Conservation (phyloP, 1,140 invertebrate species). For the Drosophila kurseongensis region DNA sequence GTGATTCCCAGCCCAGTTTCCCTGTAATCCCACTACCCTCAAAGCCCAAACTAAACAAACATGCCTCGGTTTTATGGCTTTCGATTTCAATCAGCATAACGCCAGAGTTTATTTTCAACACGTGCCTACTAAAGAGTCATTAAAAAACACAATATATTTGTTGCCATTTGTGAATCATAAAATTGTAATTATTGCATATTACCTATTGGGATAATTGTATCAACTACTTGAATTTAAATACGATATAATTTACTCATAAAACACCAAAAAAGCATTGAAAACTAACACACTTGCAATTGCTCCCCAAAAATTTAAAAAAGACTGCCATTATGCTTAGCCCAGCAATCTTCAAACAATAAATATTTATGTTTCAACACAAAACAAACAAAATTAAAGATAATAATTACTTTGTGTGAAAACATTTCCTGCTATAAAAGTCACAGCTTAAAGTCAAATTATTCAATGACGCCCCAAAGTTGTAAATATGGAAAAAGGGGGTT, state of each 20-base stretch:
- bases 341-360: not conserved
- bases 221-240: not conserved
- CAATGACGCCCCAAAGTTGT: conserved; percentile 2
- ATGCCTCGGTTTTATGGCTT: conserved; percentile 30
- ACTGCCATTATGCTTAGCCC: not conserved
- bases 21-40: conserved; percentile 5
- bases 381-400: conserved; percentile 1
- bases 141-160: conserved; percentile 7
- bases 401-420: conserved; percentile 12
- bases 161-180: conserved; percentile 9
- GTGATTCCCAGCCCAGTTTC: conserved; percentile 16
- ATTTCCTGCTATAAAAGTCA: conserved; percentile 11
- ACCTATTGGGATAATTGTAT: not conserved
- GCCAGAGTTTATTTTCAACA: conserved; percentile 42
- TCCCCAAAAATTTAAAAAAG: no score
- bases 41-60: conserved; percentile 10
- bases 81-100: conserved; percentile 44
- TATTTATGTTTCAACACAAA: conserved; percentile 1
- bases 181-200: conserved; percentile 1
- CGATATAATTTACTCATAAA: no score
- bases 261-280: no score
- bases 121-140: conserved; percentile 35
- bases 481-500: not conserved
- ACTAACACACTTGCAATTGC: no score
- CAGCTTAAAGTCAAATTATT: conserved; percentile 3